Evolutionary conservation across 2,888 invertebrate species (phyloP), one percentile per base, ranked within the genome.

Genomic region (Pheosia tremula): DNA sequence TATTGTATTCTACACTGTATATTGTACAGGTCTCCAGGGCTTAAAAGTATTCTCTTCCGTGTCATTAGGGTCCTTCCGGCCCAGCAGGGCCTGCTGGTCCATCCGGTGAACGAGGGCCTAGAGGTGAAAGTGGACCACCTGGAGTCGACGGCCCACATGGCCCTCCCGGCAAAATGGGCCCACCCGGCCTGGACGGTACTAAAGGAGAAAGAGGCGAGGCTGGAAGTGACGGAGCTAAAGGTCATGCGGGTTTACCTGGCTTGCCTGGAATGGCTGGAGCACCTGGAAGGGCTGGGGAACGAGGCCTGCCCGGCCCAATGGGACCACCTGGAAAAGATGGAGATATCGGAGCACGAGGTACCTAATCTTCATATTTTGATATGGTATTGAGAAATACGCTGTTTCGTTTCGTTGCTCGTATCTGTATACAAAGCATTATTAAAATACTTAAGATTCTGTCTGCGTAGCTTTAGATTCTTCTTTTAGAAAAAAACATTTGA

Each of bases 211-310:
- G 90, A 3, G 95, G 95, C 0, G 96, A 96, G 67, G 66, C 90
- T 0, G 98, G 98, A 3, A 91, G 95, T 1, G 96, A 96, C 79
- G 97, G 97, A 37, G 89, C 95, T 3, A 97, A 97, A 83, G 98
- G 98, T 7, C 97, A 98, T 80, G 94, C 97, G 52, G 97, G 98
- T n/a, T 89, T 98, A 52, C 96, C 96, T 68, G 98, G 98, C 6
- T 85, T 98, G 47, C 97, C 97, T 77, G 98, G 98, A 36, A 89
- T 97, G 76, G 94, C 96, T 0, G 98, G 98, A 9, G 85, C 94
- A 0, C 94, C 94, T 6, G 97, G 97, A 8, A 81, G 94, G 7
- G 84, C 91, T 59, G 97, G 97, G 24, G 97, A 97, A 61, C 95
- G 95, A 75, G 97, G 97, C 4, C 87, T 90, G 52, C 93, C 94